phyloP scores from a whole-genome alignment of 2,113 vertebrate genomes.

The Ornithorhynchus anatinus region DNA sequence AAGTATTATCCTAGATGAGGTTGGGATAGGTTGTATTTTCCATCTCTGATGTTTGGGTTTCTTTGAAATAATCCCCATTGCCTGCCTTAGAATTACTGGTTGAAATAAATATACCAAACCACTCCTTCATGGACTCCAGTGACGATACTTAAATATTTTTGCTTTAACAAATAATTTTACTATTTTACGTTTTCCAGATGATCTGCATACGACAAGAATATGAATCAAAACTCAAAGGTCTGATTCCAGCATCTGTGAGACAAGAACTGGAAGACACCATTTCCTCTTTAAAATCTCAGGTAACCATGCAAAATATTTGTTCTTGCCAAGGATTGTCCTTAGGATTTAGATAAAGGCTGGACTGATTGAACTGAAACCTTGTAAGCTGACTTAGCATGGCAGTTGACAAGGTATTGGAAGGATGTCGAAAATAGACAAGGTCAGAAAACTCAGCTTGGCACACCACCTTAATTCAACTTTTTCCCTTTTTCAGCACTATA shows the following conservation, averaged over 20 bases:
- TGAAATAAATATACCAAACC: background rate
- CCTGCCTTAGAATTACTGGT: background rate
- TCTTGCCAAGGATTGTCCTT: background rate
- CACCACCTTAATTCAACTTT: background rate
- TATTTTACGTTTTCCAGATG: slow-evolving; percentile 74
- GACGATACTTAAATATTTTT: background rate
- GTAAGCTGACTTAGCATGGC: background rate
- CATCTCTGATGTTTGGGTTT: background rate
- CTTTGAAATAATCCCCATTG: background rate
- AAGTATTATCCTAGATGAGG: background rate
- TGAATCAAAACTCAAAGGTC: slow-evolving; percentile 85
- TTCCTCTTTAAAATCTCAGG: slow-evolving; percentile 92
- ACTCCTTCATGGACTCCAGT: background rate
- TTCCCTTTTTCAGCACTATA: background rate
- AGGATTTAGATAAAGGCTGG: background rate
- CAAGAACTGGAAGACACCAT: slow-evolving; percentile 94
- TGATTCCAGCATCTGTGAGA: slow-evolving; percentile 86
- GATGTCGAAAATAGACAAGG: background rate
- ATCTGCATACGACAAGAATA: slow-evolving; percentile 84
- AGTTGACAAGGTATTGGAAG: background rate
- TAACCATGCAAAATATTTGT: slow-evolving; percentile 46
- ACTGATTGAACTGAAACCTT: background rate
- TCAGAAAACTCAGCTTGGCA: background rate
- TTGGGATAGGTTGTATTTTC: background rate
- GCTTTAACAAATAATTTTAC: background rate